These are phyloP conservation scores for Thamnophis elegans DNA, from an alignment of 2,797 vertebrate species.

Conservation along the genomic window DNA sequence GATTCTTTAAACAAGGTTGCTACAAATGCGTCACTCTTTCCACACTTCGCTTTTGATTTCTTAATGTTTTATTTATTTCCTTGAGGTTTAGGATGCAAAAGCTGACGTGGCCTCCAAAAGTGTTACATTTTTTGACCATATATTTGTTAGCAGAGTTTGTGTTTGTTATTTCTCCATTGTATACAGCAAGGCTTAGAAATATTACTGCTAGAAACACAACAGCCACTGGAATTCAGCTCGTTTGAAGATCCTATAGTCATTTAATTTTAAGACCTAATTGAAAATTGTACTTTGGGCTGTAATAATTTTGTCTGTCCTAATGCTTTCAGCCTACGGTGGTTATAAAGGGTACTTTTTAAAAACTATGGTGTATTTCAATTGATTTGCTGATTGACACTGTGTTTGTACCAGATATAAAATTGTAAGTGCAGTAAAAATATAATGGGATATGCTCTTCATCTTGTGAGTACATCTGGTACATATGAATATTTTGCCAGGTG, in stretches of 20 bases:
- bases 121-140: neutral
- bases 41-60: neutral
- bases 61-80: neutral
- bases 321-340: neutral
- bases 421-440: neutral
- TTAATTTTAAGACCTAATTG: neutral
- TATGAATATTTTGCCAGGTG: constrained; percentile 27
- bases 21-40: neutral
- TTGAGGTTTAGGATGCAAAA: neutral
- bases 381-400: constrained; percentile 31
- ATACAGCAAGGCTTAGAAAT: neutral
- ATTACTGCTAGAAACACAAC: neutral
- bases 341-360: neutral
- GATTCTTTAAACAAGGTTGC: neutral
- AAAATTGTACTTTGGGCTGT: neutral
- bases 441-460: neutral
- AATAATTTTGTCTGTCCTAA: neutral
- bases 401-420: neutral
- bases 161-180: neutral
- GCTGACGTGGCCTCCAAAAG: neutral
- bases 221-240: neutral
- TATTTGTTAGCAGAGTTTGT: neutral
- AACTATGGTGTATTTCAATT: constrained; percentile 24
- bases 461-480: neutral
- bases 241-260: neutral